phyloP scores from a whole-genome alignment of 2,888 invertebrate species.

The Penaeus monodon region DNA sequence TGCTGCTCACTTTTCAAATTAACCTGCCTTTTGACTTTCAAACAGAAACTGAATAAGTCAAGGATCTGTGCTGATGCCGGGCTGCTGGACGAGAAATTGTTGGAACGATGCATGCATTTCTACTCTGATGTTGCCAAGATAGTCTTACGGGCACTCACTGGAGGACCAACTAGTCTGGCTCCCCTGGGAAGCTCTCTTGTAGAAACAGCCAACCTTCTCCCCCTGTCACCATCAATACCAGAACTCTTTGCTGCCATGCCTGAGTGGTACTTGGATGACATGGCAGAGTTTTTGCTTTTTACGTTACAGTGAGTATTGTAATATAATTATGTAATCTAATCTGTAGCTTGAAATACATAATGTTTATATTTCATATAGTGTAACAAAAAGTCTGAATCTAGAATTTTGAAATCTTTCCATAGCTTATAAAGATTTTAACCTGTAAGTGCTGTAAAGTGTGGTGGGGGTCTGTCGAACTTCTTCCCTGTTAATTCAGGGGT shows the following conservation, averaged over 20 bases:
- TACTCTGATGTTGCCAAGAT: conserved; percentile 62
- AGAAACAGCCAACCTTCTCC: conserved; percentile 72
- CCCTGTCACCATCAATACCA: conserved; percentile 76
- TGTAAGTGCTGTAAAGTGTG: too few species aligned
- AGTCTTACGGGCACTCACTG: conserved; percentile 56
- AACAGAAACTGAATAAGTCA: conserved; percentile 77
- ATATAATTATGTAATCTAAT: too few species aligned
- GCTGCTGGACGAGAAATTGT: conserved; percentile 85
- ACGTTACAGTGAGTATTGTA: conserved; percentile 84
- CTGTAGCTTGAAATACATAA: too few species aligned
- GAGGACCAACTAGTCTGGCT: conserved; percentile 21
- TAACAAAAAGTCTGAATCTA: too few species aligned
- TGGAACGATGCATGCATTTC: conserved; percentile 75
- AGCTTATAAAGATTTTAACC: too few species aligned
- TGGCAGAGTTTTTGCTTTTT: conserved; percentile 94
- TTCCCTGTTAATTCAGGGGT: too few species aligned
- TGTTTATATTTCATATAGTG: too few species aligned
- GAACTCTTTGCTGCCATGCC: conserved; percentile 89
- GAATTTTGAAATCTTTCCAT: too few species aligned
- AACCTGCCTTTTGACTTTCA: too few species aligned
- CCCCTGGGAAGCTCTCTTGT: conserved; percentile 37
- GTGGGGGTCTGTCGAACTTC: too few species aligned
- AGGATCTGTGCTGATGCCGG: conserved; percentile 93
- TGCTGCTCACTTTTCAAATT: too few species aligned
- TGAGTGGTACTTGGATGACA: conserved; percentile 97